Base-by-base conservation (phyloP, 2,113 vertebrate genomes). In the Galeopterus variegatus region DNA sequence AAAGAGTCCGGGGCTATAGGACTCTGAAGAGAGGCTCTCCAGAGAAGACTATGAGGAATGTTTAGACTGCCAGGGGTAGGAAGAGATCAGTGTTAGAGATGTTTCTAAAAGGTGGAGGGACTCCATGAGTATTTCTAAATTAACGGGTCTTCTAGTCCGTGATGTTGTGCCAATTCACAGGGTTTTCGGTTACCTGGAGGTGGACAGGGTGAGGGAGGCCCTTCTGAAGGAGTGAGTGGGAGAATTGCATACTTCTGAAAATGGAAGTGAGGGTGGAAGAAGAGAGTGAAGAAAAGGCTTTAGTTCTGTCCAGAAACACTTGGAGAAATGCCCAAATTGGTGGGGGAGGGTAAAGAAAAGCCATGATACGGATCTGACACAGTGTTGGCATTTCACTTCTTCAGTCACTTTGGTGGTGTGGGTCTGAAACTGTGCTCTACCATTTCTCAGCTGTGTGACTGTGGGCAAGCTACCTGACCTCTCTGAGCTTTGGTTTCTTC, bases 291-390 rank as follows among this genome's bases (percentile, higher is more conserved):
- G 69, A 64, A 85, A 85, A 69, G 84, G 14, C 80, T 88, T 94
- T 90, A 52, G 12, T 73, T 95, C 73, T 95, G 31, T 79, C 75
- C 1, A 26, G 36, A 88, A 96, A 94, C 41, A 58, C 65, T 89
- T 92, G 19, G 60, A 90, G 88, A 95, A 85, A 48, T 60, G 15
- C 52, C 69, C 65, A 92, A 31, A 14, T 50, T 33, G 56, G 62
- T 2, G 2, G n/a, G 31, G n/a, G 14, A 90, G 28, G 48, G 12
- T 41, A n/a, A 73, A n/a, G n/a, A 80, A 64, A 54, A 75, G 81
- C 77, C 50, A 4, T 15, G 54, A 18, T 45, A 45, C 82, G 36
- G 60, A 8, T 88, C 36, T 31, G 41, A 65, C 1, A 1, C 65
- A 41, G 17, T 75, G 75, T 14, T 95, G 79, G 36, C 12, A 24